Evolutionary conservation across 2,113 vertebrate species (phyloP).

Genomic region (Ceyx melanurus): DNA sequence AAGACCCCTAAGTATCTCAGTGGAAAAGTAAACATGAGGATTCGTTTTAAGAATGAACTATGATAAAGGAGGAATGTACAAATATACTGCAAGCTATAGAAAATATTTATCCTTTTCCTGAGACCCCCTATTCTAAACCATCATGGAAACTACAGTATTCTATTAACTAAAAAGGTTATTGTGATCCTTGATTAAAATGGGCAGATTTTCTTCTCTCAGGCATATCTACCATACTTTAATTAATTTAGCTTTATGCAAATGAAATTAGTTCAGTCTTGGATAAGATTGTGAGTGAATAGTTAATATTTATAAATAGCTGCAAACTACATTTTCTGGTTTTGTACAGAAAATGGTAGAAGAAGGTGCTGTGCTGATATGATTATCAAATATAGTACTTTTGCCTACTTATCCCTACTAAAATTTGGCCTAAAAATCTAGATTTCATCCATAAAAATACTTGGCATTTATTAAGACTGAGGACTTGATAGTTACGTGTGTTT

Average conservation of each 20-base stretch:
- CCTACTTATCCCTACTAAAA: background rate
- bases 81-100: background rate
- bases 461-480: background rate
- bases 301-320: background rate
- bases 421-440: background rate
- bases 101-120: background rate
- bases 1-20: background rate
- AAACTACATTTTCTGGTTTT: background rate
- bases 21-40: background rate
- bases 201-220: background rate
- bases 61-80: background rate
- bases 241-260: background rate
- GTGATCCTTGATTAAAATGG: background rate
- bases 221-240: background rate
- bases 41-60: background rate
- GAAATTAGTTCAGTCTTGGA: background rate
- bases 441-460: background rate
- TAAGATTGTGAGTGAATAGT: background rate
- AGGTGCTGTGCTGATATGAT: rapidly evolving
- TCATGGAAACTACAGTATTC: background rate
- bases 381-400: background rate
- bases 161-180: background rate
- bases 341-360: background rate
- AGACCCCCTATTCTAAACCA: background rate
- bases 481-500: background rate